These are phyloP conservation scores for Monarcha castaneiventris DNA, from an alignment of 2,113 vertebrate species.

Conservation along the genomic window DNA sequence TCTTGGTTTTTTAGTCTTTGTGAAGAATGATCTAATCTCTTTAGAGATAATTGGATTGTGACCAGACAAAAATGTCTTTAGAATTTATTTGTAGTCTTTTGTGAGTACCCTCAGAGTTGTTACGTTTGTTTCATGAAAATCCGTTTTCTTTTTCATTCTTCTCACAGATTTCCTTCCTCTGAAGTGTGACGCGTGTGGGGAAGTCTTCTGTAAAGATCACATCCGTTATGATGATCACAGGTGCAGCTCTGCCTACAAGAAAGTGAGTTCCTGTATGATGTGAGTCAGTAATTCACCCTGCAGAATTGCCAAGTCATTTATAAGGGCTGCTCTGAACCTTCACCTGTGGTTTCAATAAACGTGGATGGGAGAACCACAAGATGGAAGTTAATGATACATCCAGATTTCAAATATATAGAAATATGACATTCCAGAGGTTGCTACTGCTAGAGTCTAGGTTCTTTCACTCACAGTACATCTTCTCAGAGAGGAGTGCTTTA, in stretches of 20 bases:
- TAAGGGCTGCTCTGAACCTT: background rate
- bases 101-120: background rate
- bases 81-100: background rate
- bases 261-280: conserved; percentile 53
- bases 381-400: background rate
- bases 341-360: background rate
- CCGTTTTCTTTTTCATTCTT: background rate
- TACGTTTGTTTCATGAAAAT: background rate
- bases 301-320: background rate
- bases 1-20: background rate
- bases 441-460: background rate
- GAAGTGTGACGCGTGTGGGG: conserved; percentile 87
- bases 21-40: background rate
- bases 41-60: fast-evolving
- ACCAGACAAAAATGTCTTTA: background rate
- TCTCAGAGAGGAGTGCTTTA: background rate
- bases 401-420: background rate
- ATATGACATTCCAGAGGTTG: background rate
- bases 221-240: conserved; percentile 82
- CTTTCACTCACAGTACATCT: fast-evolving
- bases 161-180: conserved; percentile 92
- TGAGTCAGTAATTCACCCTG: background rate
- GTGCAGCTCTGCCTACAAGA: conserved; percentile 88
- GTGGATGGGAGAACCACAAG: background rate
- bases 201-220: conserved; percentile 93